Evolutionary conservation across 2,113 vertebrate genomes (phyloP), one percentile per base, ranked within the genome.

Genomic region (Paradisaea rubra): DNA sequence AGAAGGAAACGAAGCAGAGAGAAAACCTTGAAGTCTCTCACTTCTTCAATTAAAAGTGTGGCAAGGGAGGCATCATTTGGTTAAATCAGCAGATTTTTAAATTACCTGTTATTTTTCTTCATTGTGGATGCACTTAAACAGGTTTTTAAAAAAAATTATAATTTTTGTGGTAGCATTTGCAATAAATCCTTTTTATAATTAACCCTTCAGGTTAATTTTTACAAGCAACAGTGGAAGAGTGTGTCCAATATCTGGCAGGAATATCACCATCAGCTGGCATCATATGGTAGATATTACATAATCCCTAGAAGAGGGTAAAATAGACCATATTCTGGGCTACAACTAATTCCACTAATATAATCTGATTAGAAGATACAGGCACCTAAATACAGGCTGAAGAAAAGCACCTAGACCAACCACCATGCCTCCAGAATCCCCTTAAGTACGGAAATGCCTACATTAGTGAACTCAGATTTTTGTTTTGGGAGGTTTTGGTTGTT

Each of bases 1-100:
- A 77, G 81, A 91, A 89, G 50, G 63, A 96, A 96, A 94, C 76
- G 21, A 97, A 94, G 53, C 49, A 93, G 77, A 81, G 89, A 91
- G 31, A 95, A 96, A 96, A 77, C n/a, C 22, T 95, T 69, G 44
- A 89, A 11, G 21, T 94, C 81, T 95, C 95, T 66, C 50, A 57
- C 15, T 85, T 63, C 45, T 91, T 89, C 33, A 95, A 93, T 93
- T 92, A 96, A 91, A 82, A 87, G 39, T 84, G 35, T 88, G 63
- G 27, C 52, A 79, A 89, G 72, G 76, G 37, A 91, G 22, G 13
- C 11, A 16, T 89, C 9, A 30, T 95, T 91, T 95, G 35, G 33
- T 94, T 95, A 96, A 91, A 95, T 82, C 45, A 91, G 71, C 57
- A 77, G 54, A 64, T 92, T 95, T 94, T 88, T 15, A 80, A 92